Evolutionary conservation across 1,140 invertebrate species (phyloP).

Genomic region (Brachionus calyciflorus): DNA sequence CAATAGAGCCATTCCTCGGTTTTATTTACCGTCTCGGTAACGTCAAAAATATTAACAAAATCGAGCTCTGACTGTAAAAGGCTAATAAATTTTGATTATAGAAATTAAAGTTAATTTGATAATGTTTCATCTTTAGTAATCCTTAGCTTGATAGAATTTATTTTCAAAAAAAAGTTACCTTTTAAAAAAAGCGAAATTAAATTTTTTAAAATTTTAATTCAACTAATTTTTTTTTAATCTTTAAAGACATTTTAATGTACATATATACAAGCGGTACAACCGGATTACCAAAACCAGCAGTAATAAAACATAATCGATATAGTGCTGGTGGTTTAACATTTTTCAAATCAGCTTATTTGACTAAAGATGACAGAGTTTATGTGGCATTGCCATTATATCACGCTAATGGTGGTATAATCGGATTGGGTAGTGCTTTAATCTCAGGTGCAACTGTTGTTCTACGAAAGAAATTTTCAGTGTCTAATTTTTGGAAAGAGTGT

Average conservation of each 20-base stretch:
- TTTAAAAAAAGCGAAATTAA: too few relatives aligned
- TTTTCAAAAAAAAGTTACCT: too few relatives aligned
- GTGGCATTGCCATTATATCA: constrained; percentile 88
- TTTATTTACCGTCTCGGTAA: too few relatives aligned
- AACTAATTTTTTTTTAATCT: not conserved
- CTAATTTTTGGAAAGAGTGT: constrained; percentile 90
- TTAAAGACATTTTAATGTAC: constrained; percentile 62
- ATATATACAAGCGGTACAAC: constrained; percentile 90
- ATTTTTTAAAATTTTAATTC: too few relatives aligned
- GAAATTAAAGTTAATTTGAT: too few relatives aligned
- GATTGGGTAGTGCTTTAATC: constrained; percentile 65
- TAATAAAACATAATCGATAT: constrained; percentile 46
- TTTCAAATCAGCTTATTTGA: not conserved
- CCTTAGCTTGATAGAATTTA: too few relatives aligned
- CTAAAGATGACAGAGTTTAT: constrained; percentile 73
- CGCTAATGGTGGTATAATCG: constrained; percentile 76
- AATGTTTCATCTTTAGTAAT: too few relatives aligned
- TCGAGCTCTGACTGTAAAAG: too few relatives aligned
- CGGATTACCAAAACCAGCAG: constrained; percentile 73
- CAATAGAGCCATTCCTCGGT: too few relatives aligned
- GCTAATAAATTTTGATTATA: too few relatives aligned
- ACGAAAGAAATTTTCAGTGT: constrained; percentile 89
- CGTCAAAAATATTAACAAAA: too few relatives aligned
- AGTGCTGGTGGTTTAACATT: not conserved
- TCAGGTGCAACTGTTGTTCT: constrained; percentile 81